Evolutionary conservation across 2,113 vertebrate species (phyloP), one percentile per base, ranked within the genome.

Genomic region (Scomber colias): DNA sequence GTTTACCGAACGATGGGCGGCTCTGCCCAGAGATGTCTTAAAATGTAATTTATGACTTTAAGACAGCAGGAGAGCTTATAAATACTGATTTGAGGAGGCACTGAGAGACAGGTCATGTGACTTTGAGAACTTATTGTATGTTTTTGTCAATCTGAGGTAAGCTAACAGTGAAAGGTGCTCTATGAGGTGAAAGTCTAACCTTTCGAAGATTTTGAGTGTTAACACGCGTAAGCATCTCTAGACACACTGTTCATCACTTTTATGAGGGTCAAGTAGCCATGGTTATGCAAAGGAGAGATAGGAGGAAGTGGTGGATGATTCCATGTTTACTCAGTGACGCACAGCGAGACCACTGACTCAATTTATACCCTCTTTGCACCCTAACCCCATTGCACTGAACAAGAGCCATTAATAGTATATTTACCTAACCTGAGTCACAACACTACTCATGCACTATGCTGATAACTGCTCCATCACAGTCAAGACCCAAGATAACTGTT

Each of bases 241-340:
- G 75, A 76, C 72, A 68, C 75, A 31, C 81, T 83, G 85, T 88
- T 90, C 80, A 90, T 93, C 91, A 92, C 71, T 85, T 92, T 93
- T 89, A 90, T 84, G 79, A 81, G 87, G 87, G 84, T 90, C 83
- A 86, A 84, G 88, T 91, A 83, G 73, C 73, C 64, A 69, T 67
- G 71, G 61, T 46, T 56, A 65, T 71, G 65, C 69, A 75, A 50
- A 75, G 70, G 81, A 78, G 76, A 60, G 60, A 56, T 15, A 60
- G 50, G 50, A 82, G 90, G 83, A 91, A 84, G 73, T 84, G 51
- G 78, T 79, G 90, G 86, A 91, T 89, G 87, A 87, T 70, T 84
- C 35, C 15, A 30, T 85, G 79, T 92, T 92, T 89, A 87, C 87
- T 75, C 82, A 61, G 77, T 62, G 79, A 77, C 61, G 49, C 69